phyloP scores from a whole-genome alignment of 2,113 vertebrate species.

The Sinocyclocheilus anophthalmus region DNA sequence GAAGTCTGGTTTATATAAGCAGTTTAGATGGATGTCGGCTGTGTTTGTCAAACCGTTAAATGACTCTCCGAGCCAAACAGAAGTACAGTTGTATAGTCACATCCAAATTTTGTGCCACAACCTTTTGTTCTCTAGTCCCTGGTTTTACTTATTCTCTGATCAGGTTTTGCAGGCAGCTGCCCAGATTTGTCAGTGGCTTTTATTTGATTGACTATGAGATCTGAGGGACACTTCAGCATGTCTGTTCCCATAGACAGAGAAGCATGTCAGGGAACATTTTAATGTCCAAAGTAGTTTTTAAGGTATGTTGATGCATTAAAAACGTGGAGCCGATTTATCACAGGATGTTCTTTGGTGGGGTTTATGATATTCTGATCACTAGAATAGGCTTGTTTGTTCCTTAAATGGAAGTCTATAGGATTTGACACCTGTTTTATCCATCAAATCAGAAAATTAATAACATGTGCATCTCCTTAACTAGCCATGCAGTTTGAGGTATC shows the following conservation, averaged over 20 bases:
- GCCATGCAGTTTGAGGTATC: not conserved
- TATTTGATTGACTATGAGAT: constrained; percentile 20
- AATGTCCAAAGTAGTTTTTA: not conserved
- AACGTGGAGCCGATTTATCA: too few species aligned
- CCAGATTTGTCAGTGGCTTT: constrained; percentile 41
- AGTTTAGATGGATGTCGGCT: not conserved
- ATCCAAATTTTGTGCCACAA: not conserved
- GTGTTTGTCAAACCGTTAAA: not conserved
- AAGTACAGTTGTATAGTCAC: not conserved
- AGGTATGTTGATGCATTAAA: not conserved
- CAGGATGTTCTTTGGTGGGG: not conserved
- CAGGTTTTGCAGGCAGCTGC: constrained; percentile 41
- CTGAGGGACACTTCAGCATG: not conserved
- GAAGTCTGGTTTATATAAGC: not conserved
- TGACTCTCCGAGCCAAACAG: not conserved
- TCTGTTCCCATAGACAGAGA: not conserved
- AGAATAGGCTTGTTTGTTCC: not conserved
- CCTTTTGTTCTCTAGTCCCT: not conserved
- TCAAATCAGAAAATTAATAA: not conserved
- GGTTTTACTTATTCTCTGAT: not conserved
- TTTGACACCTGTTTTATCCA: not conserved
- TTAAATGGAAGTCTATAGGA: not conserved
- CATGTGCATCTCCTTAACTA: not conserved
- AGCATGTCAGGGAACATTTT: not conserved
- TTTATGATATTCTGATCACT: not conserved